phyloP scores from a whole-genome alignment of 2,797 vertebrate genomes.

The Zalophus californianus region DNA sequence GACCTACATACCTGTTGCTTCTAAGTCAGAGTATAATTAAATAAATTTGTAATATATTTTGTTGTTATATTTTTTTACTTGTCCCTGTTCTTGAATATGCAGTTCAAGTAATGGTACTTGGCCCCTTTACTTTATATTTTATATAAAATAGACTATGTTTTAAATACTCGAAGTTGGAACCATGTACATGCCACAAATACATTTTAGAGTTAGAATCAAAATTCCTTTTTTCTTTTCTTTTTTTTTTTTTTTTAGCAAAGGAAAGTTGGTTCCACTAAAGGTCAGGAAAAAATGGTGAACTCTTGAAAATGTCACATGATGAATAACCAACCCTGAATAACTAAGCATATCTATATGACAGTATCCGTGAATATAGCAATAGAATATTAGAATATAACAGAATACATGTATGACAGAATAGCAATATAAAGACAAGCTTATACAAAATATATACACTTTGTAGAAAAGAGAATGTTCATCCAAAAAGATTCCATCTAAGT shows the following conservation, averaged over 20 bases:
- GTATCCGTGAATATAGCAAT: not conserved
- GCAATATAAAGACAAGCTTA: not conserved
- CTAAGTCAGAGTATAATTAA: not conserved
- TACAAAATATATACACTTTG: not conserved
- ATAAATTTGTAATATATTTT: not conserved
- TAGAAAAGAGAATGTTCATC: slow-evolving; percentile 32
- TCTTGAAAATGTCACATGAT: slow-evolving; percentile 22
- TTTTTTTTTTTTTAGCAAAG: not conserved
- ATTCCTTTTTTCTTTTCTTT: not conserved
- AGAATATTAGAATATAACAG: not conserved
- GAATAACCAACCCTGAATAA: not conserved
- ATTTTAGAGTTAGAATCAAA: slow-evolving; percentile 17
- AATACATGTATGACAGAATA: not conserved
- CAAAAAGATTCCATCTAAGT: not conserved
- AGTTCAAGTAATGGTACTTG: not conserved
- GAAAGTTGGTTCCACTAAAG: not conserved
- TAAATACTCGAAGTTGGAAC: slow-evolving; percentile 5
- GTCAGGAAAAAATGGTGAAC: not conserved
- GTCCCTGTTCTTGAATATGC: not conserved
- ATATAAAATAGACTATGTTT: slow-evolving; percentile 31
- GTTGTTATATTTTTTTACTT: not conserved
- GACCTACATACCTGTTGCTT: not conserved
- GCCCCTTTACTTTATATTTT: not conserved
- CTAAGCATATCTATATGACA: not conserved
- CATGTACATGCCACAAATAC: not conserved